These are phyloP conservation scores for Thinocorus orbignyianus DNA, from an alignment of 2,113 vertebrate genomes.

Conservation along the genomic window DNA sequence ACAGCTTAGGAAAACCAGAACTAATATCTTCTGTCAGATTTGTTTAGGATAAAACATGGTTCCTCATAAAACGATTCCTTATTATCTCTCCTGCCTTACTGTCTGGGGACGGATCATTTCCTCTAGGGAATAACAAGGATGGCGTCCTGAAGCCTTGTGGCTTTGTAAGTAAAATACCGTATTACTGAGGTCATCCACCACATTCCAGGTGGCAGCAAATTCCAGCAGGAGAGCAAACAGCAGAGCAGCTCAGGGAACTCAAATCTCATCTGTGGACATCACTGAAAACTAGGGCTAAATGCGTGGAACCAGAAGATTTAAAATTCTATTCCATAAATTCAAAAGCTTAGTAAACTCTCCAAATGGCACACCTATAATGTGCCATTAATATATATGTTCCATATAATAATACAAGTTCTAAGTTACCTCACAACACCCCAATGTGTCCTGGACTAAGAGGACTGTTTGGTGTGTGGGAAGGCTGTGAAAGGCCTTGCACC, in stretches of 20 bases:
- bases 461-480: accelerated
- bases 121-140: not conserved
- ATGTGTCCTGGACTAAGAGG: accelerated
- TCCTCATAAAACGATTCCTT: not conserved
- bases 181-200: not conserved
- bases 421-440: not conserved
- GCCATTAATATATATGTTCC: too few relatives aligned
- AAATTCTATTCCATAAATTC: not conserved
- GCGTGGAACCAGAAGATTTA: not conserved
- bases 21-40: not conserved
- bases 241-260: not conserved
- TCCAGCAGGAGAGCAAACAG: not conserved
- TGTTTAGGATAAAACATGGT: not conserved
- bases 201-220: not conserved
- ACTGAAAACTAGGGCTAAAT: not conserved
- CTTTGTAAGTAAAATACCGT: not conserved
- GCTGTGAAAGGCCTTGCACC: not conserved
- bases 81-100: not conserved
- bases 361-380: not conserved
- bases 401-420: too few relatives aligned
- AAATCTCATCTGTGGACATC: not conserved
- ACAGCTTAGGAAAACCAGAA: not conserved
- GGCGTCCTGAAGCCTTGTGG: not conserved
- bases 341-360: not conserved
- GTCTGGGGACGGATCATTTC: not conserved